Evolutionary conservation across 1,140 invertebrate genomes (phyloP).

Genomic region (Bursaphelenchus mucronatus): DNA sequence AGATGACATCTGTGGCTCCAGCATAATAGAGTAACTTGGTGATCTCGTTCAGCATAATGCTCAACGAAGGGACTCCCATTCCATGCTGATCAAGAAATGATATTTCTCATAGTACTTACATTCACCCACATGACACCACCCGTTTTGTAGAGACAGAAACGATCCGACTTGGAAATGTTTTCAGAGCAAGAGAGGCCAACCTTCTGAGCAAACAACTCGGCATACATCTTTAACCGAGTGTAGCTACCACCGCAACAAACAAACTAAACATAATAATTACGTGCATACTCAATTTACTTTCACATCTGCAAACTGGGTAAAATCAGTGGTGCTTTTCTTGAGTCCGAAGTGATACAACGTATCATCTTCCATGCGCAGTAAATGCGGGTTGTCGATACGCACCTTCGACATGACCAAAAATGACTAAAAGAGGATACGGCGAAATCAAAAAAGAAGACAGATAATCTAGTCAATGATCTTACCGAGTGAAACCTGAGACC

Average conservation of each 20-base stretch:
- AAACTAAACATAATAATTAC: slow-evolving; percentile 69
- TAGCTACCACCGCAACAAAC: slow-evolving; percentile 95
- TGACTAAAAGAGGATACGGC: no score
- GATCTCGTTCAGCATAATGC: slow-evolving; percentile 83
- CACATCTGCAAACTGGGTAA: slow-evolving; percentile 39
- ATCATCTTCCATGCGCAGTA: slow-evolving; percentile 26
- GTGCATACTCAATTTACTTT: slow-evolving; percentile 29
- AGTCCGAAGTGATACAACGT: slow-evolving; percentile 48
- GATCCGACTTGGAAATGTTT: slow-evolving; percentile 85
- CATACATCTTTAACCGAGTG: slow-evolving; percentile 86
- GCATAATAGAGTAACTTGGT: slow-evolving; percentile 90
- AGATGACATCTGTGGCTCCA: slow-evolving; percentile 74
- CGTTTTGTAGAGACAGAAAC: slow-evolving; percentile 95
- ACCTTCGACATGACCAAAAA: background rate
- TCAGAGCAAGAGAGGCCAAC: slow-evolving; percentile 81
- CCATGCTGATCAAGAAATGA: slow-evolving; percentile 70
- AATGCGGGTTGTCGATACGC: slow-evolving; percentile 22
- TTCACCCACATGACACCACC: slow-evolving; percentile 79
- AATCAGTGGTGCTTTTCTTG: slow-evolving; percentile 27
- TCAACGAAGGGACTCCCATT: slow-evolving; percentile 85
- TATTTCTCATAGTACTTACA: slow-evolving; percentile 12
- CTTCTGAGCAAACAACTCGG: slow-evolving; percentile 80
- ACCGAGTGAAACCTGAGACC: no score
- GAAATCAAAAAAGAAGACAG: no score
- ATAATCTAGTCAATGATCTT: no score